Base-by-base conservation (phyloP, 2,113 vertebrate species). In the Chionis minor region DNA sequence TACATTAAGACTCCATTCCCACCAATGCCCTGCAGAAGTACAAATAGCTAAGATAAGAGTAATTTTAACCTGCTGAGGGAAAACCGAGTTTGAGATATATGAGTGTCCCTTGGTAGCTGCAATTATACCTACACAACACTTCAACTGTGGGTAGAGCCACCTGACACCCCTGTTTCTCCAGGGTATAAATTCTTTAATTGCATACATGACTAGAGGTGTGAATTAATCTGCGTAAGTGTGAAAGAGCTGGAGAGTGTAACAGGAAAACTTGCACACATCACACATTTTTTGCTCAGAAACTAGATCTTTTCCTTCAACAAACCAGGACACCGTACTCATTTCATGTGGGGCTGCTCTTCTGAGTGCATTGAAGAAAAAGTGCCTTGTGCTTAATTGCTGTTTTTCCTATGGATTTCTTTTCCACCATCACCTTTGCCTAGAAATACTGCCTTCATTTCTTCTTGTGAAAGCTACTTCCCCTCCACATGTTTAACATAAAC, bases 171-270 rank as follows among this genome's bases (percentile, higher is more conserved):
- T 47, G 5, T 80, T 90, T 90, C 88, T 95, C 59, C 51, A 73
- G 38, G 81, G 73, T 66, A 81, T 70, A 73, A 90, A 74, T 94
- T 24, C 63, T 90, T 95, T 72, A 94, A 71, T 59, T 94, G 82
- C 94, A 67, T 78, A 55, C 47, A 61, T 65, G 61, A 84, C 65
- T 67, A 55, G 88, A 81, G 78, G 38, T 79, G 69, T n/a, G 75
- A 94, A 93, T 86, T 93, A 86, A 78, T 49, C 52, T 24, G 40
- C 3, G 1, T 33, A 78, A 93, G 24, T n/a, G 61, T 71, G 86
- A 88, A 33, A 49, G 8, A 45, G 10, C 32, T 74, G 73, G 23
- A 81, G 23, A 78, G 14, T 26, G 12, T 44, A 88, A 78, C 23
- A 67, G 40, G 18, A 86, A 95, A 92, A 65, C 10, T 63, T 0